These are phyloP conservation scores for Chaenodraco wilsoni DNA, from an alignment of 2,797 vertebrate genomes.

Conservation along the genomic window DNA sequence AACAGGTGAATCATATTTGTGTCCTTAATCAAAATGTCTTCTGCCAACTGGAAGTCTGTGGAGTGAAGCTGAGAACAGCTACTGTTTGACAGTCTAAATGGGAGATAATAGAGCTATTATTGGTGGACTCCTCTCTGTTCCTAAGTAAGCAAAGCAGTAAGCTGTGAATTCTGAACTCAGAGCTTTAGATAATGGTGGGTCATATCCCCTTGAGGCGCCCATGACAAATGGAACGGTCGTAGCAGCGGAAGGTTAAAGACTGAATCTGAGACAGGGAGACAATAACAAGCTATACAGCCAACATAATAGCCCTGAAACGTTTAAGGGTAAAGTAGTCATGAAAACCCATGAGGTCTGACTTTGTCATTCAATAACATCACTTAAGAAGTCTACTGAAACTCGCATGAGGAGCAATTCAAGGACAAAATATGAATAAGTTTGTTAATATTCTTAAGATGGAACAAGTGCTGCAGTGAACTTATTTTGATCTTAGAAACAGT, in stretches of 20 bases:
- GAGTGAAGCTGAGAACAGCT: constrained; percentile 12
- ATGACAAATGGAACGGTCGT: background rate
- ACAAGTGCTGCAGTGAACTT: background rate
- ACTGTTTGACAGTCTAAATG: constrained; percentile 33
- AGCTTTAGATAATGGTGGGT: constrained; percentile 28
- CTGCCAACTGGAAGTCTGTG: constrained; percentile 2
- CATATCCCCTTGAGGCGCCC: constrained; percentile 14
- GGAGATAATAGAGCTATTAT: constrained; percentile 31
- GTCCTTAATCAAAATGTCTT: constrained; percentile 24
- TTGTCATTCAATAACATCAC: background rate
- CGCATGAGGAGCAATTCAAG: background rate
- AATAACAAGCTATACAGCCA: background rate
- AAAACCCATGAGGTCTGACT: background rate
- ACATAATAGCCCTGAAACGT: background rate
- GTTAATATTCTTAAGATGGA: background rate
- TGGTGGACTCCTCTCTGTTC: constrained; percentile 12
- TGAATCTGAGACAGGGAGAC: constrained; percentile 9
- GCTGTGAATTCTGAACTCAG: constrained; percentile 20
- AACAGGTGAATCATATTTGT: constrained; percentile 28
- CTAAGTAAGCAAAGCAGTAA: constrained; percentile 14
- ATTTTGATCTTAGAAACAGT: background rate
- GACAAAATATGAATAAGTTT: background rate
- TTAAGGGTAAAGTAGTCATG: background rate
- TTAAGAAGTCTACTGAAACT: background rate
- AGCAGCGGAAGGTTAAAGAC: constrained; percentile 4